Percentiles rank a stretch among this genome's conserved stretches.
Evolutionary conservation across 2,797 vertebrate genomes (phyloP).

Genomic region (Cheirogaleus major): DNA sequence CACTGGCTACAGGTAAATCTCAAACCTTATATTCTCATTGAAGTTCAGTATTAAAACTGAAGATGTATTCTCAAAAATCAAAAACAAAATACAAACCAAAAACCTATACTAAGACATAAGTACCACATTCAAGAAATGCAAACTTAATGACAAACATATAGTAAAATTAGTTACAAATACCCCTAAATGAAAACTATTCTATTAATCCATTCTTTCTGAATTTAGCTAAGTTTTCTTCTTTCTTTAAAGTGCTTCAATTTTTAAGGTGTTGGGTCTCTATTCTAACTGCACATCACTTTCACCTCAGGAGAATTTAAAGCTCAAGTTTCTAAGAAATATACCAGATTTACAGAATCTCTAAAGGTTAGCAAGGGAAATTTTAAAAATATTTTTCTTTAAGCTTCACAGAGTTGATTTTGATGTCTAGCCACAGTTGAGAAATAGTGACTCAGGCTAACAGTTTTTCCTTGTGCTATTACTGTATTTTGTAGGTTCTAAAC

Average conservation of each 20-base stretch:
- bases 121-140: constrained; percentile 16
- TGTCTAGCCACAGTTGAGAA: not conserved
- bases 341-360: not conserved
- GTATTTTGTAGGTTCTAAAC: not conserved
- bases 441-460: not conserved
- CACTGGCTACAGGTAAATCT: constrained; percentile 3
- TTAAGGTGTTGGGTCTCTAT: not conserved
- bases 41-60: constrained; percentile 47
- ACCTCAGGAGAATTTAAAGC: not conserved
- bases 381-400: not conserved
- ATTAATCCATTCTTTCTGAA: not conserved
- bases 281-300: not conserved
- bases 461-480: not conserved
- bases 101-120: not conserved
- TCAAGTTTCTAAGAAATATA: not conserved
- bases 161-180: not conserved
- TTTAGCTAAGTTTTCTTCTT: not conserved
- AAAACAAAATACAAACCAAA: constrained; percentile 32
- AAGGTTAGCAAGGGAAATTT: not conserved
- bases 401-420: not conserved
- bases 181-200: not conserved
- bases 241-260: constrained; percentile 2
- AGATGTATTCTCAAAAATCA: not conserved
- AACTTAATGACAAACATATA: not conserved
- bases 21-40: not conserved